phyloP scores from a whole-genome alignment of 2,797 vertebrate genomes.

The Periophthalmus magnuspinnatus region DNA sequence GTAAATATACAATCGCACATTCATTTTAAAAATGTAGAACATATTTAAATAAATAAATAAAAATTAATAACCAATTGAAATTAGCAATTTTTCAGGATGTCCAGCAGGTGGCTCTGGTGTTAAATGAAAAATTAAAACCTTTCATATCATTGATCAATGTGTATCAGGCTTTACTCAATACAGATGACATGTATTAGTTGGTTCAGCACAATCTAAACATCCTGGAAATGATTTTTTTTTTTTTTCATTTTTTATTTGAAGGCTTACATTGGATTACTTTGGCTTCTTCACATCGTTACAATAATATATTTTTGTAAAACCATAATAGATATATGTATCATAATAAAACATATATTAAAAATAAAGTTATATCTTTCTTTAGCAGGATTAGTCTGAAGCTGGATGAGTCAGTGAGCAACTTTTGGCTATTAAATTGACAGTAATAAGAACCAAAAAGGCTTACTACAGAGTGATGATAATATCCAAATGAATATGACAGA shows the following conservation, averaged over 20 bases:
- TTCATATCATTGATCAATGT: background rate
- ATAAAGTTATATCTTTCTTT: conserved; percentile 5
- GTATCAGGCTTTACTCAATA: background rate
- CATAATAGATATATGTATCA: background rate
- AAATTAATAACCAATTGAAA: background rate
- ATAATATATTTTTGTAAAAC: background rate
- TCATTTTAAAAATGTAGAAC: conserved; percentile 5
- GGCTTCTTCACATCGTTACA: conserved; percentile 3
- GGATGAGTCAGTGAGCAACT: background rate
- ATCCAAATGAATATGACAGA: background rate
- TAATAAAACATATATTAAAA: background rate
- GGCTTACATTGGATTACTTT: conserved; percentile 3
- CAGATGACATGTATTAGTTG: background rate
- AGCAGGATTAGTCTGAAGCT: background rate
- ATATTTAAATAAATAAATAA: conserved; percentile 1
- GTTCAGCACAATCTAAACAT: background rate
- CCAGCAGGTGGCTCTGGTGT: conserved; percentile 58
- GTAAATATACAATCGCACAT: background rate
- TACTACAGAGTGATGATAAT: background rate
- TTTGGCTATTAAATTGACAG: conserved; percentile 6
- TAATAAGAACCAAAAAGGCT: background rate
- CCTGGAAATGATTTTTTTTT: background rate
- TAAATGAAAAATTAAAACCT: conserved; percentile 9
- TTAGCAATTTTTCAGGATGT: conserved; percentile 30
- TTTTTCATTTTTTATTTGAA: background rate